Conservation (phyloP, 2,113 vertebrate genomes). For the Butorides virescens region DNA sequence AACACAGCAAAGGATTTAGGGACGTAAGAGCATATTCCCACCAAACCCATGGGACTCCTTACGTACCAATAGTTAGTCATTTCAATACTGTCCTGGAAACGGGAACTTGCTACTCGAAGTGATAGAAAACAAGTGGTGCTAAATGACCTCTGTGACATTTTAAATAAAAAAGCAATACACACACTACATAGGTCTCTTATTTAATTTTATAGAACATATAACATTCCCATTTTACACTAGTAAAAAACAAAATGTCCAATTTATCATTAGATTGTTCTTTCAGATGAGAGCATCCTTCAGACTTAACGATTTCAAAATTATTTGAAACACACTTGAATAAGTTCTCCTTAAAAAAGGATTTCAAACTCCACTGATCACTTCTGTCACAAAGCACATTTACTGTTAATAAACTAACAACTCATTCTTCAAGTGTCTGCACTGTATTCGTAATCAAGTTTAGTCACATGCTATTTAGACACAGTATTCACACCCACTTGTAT, state of each 20-base stretch:
- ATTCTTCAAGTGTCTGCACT: neutral
- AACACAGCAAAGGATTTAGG: neutral
- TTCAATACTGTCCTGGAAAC: neutral
- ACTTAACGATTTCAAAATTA: neutral
- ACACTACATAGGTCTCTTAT: neutral
- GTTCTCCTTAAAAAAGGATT: neutral
- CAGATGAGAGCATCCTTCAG: neutral
- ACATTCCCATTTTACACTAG: neutral
- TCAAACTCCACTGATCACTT: neutral
- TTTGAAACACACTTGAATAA: neutral
- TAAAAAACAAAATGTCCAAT: accelerated
- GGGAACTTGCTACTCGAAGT: neutral
- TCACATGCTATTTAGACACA: neutral
- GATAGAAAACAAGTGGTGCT: neutral
- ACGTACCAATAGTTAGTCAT: neutral
- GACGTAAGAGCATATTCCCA: neutral
- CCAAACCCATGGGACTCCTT: neutral
- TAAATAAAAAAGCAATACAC: neutral
- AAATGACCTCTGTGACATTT: neutral
- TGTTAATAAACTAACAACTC: neutral
- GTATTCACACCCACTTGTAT: neutral
- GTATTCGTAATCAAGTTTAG: neutral
- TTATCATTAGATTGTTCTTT: neutral
- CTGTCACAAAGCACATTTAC: neutral
- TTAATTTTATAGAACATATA: neutral